These are phyloP conservation scores for Lottia scabra DNA, from an alignment of 2,888 invertebrate species.

Conservation along the genomic window DNA sequence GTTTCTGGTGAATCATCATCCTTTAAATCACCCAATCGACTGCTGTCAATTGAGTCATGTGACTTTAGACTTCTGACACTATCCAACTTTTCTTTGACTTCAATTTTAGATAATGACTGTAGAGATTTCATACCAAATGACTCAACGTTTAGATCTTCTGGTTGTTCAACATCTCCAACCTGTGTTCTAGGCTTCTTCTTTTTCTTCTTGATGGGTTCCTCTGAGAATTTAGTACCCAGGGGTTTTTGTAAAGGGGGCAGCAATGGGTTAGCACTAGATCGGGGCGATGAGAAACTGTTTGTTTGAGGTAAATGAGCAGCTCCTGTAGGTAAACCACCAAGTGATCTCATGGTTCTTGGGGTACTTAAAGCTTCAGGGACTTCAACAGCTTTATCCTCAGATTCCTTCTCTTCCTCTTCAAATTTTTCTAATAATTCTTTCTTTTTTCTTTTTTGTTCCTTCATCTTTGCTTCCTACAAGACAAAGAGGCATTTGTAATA, in stretches of 20 bases:
- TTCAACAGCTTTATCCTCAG: slow-evolving; percentile 9
- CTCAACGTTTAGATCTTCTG: slow-evolving; percentile 17
- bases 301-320: slow-evolving; percentile 5
- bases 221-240: slow-evolving; percentile 36
- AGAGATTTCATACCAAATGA: slow-evolving; percentile 24
- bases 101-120: slow-evolving; percentile 33
- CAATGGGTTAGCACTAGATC: slow-evolving; percentile 25
- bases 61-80: slow-evolving; percentile 16
- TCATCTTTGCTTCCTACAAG: slow-evolving; percentile 42
- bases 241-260: slow-evolving; percentile 49
- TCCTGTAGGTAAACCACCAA: slow-evolving; percentile 10
- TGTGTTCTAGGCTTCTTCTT: slow-evolving; percentile 28
- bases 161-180: slow-evolving; percentile 17
- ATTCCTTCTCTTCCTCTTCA: background rate
- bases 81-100: slow-evolving; percentile 20
- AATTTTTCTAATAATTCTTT: slow-evolving; percentile 30
- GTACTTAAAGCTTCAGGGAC: slow-evolving; percentile 29
- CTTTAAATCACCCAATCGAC: slow-evolving; percentile 13
- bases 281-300: slow-evolving; percentile 12
- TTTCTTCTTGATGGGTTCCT: slow-evolving; percentile 17
- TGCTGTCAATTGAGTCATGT: slow-evolving; percentile 10
- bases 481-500: background rate
- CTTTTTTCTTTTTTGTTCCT: slow-evolving; percentile 40
- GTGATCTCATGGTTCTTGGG: slow-evolving; percentile 32
- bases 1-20: slow-evolving; percentile 12